A percentile compares a stretch with the other conserved stretches of the same genome.
Evolutionary conservation across 2,113 vertebrate species (phyloP).

Genomic region (Emydura subglobosa): DNA sequence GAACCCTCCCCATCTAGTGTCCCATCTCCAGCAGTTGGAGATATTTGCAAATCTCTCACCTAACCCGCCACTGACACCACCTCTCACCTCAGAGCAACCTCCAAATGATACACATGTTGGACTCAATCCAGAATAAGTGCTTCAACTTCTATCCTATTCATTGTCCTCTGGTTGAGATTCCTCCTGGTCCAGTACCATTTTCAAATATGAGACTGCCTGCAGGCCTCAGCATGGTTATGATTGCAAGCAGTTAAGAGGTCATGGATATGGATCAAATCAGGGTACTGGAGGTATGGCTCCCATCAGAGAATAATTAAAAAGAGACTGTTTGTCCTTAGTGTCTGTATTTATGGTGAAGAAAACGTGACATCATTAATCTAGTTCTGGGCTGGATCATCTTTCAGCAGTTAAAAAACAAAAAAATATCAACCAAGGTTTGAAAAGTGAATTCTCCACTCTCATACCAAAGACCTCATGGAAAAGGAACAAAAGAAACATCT

Average conservation of each 20-base stretch:
- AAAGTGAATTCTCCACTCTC: not conserved
- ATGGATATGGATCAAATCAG: not conserved
- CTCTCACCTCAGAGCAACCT: not conserved
- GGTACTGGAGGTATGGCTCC: not conserved
- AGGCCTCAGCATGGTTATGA: not conserved
- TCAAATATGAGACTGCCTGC: not conserved
- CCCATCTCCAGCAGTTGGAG: not conserved
- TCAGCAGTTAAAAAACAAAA: not conserved
- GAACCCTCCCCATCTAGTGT: not conserved
- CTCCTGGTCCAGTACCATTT: not conserved
- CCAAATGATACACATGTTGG: not conserved
- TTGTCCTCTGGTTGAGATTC: not conserved
- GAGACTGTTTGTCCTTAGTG: not conserved
- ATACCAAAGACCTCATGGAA: not conserved
- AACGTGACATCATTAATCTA: not conserved
- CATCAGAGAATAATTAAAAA: not conserved
- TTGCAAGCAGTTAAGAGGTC: not conserved
- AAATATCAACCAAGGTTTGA: not conserved
- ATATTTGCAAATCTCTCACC: not conserved
- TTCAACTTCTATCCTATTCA: not conserved
- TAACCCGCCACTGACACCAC: not conserved
- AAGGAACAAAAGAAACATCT: not conserved
- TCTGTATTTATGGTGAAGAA: not conserved
- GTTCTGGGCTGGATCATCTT: not conserved
- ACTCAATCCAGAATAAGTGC: not conserved